phyloP scores from a whole-genome alignment of 1,140 invertebrate genomes.

The Gonioctena quinquepunctata region DNA sequence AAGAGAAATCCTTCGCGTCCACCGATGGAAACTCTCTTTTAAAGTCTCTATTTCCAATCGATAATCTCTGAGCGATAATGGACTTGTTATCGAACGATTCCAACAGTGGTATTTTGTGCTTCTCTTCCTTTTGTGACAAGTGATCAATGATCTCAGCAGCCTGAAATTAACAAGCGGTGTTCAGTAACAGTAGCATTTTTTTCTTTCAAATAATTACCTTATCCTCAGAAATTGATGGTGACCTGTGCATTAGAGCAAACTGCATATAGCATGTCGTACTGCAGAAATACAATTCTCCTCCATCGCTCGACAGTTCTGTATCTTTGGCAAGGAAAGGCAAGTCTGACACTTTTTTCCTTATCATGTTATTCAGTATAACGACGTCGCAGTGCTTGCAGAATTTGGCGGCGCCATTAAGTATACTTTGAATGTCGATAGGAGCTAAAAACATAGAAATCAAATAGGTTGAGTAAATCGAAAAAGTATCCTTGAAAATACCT shows the following conservation, averaged over 20 bases:
- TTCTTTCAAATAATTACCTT: too few species aligned
- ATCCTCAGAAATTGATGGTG: constrained; percentile 59
- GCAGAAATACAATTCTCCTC: constrained; percentile 80
- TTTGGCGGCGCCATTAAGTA: constrained; percentile 84
- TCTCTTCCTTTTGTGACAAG: constrained; percentile 60
- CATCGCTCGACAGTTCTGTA: constrained; percentile 64
- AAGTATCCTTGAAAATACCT: constrained; percentile 52
- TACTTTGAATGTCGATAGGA: constrained; percentile 85
- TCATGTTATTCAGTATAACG: constrained; percentile 80
- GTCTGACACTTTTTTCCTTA: constrained; percentile 80
- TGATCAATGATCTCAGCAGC: constrained; percentile 68
- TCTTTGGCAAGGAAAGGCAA: constrained; percentile 73
- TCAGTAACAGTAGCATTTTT: constrained; percentile 16
- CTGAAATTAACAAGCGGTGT: constrained; percentile 47
- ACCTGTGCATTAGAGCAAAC: constrained; percentile 70
- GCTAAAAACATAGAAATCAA: constrained; percentile 57
- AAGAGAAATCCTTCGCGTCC: constrained; percentile 14
- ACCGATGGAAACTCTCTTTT: constrained; percentile 28
- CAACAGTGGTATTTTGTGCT: constrained; percentile 53
- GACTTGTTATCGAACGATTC: constrained; percentile 29
- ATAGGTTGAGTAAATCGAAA: too few species aligned
- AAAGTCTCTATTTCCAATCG: constrained; percentile 19
- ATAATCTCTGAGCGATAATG: constrained; percentile 23
- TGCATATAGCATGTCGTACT: constrained; percentile 84
- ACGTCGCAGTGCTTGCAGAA: constrained; percentile 92